Percentiles rank a stretch among this genome's conserved stretches.
These are phyloP conservation scores for Drosophila bipectinata DNA, from an alignment of 1,140 invertebrate species.

Conservation along the genomic window DNA sequence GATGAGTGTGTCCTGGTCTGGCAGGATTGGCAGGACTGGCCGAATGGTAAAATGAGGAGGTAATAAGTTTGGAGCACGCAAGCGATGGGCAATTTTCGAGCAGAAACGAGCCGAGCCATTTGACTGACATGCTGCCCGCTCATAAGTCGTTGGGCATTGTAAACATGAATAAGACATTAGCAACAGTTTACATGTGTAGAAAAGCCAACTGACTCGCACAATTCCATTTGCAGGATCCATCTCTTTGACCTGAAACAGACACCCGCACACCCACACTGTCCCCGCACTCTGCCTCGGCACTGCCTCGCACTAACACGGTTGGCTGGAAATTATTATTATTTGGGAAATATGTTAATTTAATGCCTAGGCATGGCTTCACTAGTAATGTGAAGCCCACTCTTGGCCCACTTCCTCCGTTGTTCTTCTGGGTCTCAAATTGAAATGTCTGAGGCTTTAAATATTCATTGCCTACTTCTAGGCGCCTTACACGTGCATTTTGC, in stretches of 20 bases:
- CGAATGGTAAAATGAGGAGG: constrained; percentile 3
- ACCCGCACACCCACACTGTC: constrained; percentile 1
- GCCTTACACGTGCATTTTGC: constrained; percentile 33
- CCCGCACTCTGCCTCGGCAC: neutral
- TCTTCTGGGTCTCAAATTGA: constrained; percentile 48
- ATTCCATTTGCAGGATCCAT: constrained; percentile 45
- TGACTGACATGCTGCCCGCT: constrained; percentile 36
- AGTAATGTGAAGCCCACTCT: too few species aligned
- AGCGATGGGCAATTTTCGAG: constrained; percentile 55
- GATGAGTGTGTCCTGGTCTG: neutral
- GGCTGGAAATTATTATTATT: constrained; percentile 74
- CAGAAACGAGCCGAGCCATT: constrained; percentile 1
- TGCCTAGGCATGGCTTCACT: constrained; percentile 53
- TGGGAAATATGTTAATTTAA: constrained; percentile 81
- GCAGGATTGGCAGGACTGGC: neutral
- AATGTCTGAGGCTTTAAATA: constrained; percentile 70
- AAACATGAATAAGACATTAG: constrained; percentile 82
- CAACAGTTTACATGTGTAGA: constrained; percentile 71
- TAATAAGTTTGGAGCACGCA: constrained; percentile 78
- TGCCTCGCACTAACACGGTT: constrained; percentile 5
- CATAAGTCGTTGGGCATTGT: constrained; percentile 56
- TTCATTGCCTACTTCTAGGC: constrained; percentile 59
- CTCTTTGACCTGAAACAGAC: constrained; percentile 14
- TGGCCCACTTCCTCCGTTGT: neutral
- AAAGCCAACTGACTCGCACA: constrained; percentile 43